Base-by-base conservation (phyloP, 53 echinoderm and acorn worm genomes). In the Hippasteria phrygiana region DNA sequence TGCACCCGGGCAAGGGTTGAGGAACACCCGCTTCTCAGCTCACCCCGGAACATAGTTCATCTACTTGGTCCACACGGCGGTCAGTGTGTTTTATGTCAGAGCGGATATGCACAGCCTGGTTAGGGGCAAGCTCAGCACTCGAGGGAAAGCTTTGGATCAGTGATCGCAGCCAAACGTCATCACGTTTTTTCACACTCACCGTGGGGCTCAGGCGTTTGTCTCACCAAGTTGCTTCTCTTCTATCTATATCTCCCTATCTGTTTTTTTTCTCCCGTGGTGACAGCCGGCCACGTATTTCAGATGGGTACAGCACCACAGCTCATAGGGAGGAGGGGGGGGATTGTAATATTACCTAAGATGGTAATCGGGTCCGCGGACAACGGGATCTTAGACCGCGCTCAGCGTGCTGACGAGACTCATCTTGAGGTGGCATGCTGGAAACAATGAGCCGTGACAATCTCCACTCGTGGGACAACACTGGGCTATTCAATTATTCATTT, bases 111-210 rank as follows among this genome's bases (percentile, higher is more conserved):
- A 73, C 43, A 34, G 82, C 64, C 82, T 82, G 43, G 65, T 65
- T 41, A 32, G 82, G 62, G 40, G 82, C 46, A n/a, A 64, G 28
- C 82, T 28, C 66, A 38, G 66, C 29, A 43, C 82, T 65, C 82
- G 45, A 29, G 66, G 82, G 82, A 82, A 46, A 9, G 0, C 73
- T 73, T 42, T 27, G 4, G 43, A 48, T 62, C 66, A 43, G 33
- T 36, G 14, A 12, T 13, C 47, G 13, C 64, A 43, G 20, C 64
- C 45, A 65, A 82, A 82, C 82, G 82, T 82, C 82, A 82, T 82
- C 82, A 82, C 65, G 65, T 82, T 66, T 78, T 78, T 66, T 82
- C 82, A 82, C 82, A 82, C 82, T 82, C 82, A 27, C 54, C n/a
- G 62, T 59, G 79, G 79, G 79, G 79, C 79, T 62, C 79, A 27